Evolutionary conservation across 2,113 vertebrate genomes (phyloP), one percentile per base, ranked within the genome.

Genomic region (Rhodinocichla rosea): DNA sequence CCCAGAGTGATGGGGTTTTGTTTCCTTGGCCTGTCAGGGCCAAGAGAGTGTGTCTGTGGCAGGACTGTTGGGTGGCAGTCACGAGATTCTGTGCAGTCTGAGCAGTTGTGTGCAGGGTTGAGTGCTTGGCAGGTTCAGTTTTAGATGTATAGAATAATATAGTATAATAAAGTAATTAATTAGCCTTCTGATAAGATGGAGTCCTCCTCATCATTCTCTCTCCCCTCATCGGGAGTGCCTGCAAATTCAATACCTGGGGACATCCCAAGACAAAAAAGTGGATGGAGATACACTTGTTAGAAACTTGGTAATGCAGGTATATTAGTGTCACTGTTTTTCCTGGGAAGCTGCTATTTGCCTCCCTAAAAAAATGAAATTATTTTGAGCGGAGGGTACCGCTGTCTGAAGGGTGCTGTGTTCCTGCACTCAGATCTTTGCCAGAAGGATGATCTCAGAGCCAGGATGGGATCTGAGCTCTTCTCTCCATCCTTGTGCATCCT

Each of bases 351-450:
- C 60, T 84, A 1, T 76, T 83, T 89, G n/a, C 37, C 33, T 71
- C 26, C 68, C 73, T 53, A 62, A 76, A n/a, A 22, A 27, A 53
- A 45, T 20, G 1, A 32, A 16, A n/a, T 30, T 6, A 15, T 65
- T 94, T 62, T 83, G 62, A 53, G 60, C 24, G 13, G 32, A 12
- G 9, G 9, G 30, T 75, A 13, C 13, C 1, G 2, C 47, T 53
- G n/a, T 22, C 4, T 53, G 71, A 62, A 52, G 37, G 37, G 24
- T 37, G 40, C 40, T 52, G 49, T 64, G 55, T 74, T 80, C 40
- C 14, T 57, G 52, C 7, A 0, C 45, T 64, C 39, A 15, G 27
- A 39, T 57, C 68, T 83, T 63, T 84, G 35, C 47, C 0, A 0
- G 27, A 30, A 64, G 50, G 24, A 6, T 5, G 20, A 23, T 81